Conservation (phyloP, 2,797 vertebrate species). For the Macropus fuliginosus region DNA sequence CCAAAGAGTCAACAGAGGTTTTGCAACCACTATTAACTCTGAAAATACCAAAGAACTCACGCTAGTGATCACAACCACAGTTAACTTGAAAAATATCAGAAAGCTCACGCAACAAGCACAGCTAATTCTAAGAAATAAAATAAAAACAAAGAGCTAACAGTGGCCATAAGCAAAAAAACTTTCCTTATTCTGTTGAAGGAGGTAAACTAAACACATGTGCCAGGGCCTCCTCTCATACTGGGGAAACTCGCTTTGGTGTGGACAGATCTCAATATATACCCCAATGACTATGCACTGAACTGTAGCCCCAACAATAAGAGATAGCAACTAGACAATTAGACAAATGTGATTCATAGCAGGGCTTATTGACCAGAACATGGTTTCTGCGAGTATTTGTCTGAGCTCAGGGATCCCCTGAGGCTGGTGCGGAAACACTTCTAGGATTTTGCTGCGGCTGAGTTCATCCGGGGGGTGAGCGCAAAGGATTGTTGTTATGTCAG, state of each 20-base stretch:
- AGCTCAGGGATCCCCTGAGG: background rate
- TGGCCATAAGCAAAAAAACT: background rate
- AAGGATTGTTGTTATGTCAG: background rate
- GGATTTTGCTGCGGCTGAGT: background rate
- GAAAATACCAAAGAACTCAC: background rate
- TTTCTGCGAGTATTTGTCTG: background rate
- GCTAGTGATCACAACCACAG: background rate
- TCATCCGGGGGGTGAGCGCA: background rate
- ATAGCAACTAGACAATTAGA: background rate
- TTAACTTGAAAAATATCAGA: background rate
- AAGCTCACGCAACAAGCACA: background rate
- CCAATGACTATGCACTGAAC: background rate
- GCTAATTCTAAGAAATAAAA: background rate
- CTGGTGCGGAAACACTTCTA: background rate
- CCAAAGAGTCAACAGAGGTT: background rate
- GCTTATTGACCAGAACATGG: background rate
- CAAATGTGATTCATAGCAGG: background rate
- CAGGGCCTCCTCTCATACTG: background rate
- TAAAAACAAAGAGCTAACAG: background rate
- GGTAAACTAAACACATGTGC: background rate
- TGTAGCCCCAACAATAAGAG: background rate
- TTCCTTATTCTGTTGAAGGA: background rate
- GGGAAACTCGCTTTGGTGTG: background rate
- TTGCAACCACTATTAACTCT: background rate
- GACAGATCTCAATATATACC: background rate